These are phyloP conservation scores for Drosophila subsilvestris DNA, from an alignment of 2,888 invertebrate genomes.

Conservation along the genomic window DNA sequence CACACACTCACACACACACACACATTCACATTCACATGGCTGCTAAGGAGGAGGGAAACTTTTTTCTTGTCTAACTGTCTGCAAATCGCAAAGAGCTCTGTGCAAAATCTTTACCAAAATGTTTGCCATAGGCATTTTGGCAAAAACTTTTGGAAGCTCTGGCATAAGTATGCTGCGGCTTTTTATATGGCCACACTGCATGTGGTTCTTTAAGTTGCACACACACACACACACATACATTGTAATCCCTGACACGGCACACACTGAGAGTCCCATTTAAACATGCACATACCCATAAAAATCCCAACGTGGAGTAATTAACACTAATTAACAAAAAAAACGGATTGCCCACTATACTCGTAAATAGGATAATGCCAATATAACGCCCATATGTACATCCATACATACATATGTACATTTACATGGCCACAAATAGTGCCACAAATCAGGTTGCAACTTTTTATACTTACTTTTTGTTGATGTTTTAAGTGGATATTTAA, in stretches of 20 bases:
- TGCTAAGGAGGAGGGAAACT: conserved; percentile 48
- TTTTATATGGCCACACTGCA: conserved; percentile 64
- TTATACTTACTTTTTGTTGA: neutral
- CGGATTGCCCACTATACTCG: conserved; percentile 30
- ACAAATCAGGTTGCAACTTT: conserved; percentile 23
- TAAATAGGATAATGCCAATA: conserved; percentile 36
- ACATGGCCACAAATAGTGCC: conserved; percentile 33
- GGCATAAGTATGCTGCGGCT: conserved; percentile 66
- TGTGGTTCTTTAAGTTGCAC: conserved; percentile 50
- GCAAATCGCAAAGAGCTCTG: conserved; percentile 77
- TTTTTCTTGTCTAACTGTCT: conserved; percentile 75
- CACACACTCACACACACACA: conserved; percentile 10
- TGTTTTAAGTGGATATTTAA: neutral
- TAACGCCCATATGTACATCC: conserved; percentile 4
- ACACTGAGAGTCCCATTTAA: too few relatives aligned
- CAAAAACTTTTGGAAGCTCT: conserved; percentile 59
- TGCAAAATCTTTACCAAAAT: conserved; percentile 78
- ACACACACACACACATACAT: conserved; percentile 29
- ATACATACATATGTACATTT: neutral
- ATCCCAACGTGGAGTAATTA: conserved; percentile 43
- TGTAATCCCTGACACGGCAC: conserved; percentile 37
- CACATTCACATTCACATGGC: conserved; percentile 10
- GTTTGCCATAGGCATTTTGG: conserved; percentile 73
- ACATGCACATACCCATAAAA: conserved; percentile 4
- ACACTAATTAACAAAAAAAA: conserved; percentile 54